phyloP scores from a whole-genome alignment of 2,797 vertebrate genomes.

The Falco berigora region DNA sequence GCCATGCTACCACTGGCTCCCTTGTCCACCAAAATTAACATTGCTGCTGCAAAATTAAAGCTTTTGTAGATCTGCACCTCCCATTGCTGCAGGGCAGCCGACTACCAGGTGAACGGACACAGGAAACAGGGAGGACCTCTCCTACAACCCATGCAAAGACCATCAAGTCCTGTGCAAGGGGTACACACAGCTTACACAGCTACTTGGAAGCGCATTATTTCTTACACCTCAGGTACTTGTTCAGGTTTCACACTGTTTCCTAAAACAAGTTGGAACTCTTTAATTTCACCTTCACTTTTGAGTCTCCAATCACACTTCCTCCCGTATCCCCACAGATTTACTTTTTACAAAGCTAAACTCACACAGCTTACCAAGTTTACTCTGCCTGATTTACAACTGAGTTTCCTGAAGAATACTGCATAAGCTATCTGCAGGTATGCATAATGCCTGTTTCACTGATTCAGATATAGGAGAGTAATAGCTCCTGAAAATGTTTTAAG shows the following conservation, averaged over 20 bases:
- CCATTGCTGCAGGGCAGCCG: neutral
- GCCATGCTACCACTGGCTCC: neutral
- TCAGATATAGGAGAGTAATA: neutral
- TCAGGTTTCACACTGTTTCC: neutral
- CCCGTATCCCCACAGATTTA: neutral
- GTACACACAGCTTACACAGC: neutral
- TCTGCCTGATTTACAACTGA: neutral
- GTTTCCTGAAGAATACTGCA: neutral
- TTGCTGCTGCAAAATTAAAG: neutral
- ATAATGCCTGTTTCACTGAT: neutral
- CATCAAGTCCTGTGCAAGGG: neutral
- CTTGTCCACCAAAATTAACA: neutral
- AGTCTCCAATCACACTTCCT: neutral
- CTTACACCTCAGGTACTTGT: neutral
- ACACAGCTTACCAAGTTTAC: neutral
- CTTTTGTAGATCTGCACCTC: neutral
- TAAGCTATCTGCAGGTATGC: neutral
- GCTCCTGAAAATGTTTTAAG: neutral
- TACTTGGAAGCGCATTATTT: neutral
- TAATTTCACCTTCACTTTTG: neutral
- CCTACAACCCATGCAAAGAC: neutral
- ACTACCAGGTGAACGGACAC: neutral
- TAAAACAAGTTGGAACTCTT: neutral
- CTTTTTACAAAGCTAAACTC: neutral
- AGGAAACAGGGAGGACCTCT: neutral